These are phyloP conservation scores for Gryon sp. DNA, from an alignment of 1,140 invertebrate species.

Conservation along the genomic window DNA sequence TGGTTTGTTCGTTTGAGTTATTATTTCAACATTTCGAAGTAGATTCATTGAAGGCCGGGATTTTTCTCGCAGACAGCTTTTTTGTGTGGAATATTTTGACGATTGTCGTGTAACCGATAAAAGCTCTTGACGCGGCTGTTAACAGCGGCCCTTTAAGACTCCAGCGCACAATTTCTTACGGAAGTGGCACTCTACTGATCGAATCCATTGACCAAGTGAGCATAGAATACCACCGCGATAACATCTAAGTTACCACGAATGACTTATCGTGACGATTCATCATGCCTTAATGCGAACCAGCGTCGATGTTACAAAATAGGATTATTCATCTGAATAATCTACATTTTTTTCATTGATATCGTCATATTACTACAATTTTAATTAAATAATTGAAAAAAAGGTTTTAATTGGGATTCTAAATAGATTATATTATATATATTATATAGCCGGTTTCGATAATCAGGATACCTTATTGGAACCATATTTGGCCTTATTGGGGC, in stretches of 20 bases:
- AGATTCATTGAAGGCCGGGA: too few species aligned
- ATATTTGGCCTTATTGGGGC: too few species aligned
- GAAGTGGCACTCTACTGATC: conserved; percentile 42
- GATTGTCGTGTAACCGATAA: conserved; percentile 14
- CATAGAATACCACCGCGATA: conserved; percentile 18
- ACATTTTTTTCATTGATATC: too few species aligned
- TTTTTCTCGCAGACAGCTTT: too few species aligned
- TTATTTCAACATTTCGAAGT: too few species aligned
- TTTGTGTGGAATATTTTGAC: not conserved
- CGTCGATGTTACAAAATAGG: conserved; percentile 7
- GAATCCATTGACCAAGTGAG: conserved; percentile 33
- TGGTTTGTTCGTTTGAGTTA: too few species aligned
- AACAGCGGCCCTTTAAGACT: conserved; percentile 30
- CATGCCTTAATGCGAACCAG: conserved; percentile 14
- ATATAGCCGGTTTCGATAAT: too few species aligned
- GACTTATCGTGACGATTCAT: conserved; percentile 37
- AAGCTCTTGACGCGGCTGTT: conserved; percentile 22
- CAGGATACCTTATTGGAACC: too few species aligned
- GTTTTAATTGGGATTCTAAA: too few species aligned
- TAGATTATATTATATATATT: too few species aligned
- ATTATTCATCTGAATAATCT: conserved; percentile 33
- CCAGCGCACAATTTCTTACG: conserved; percentile 37
- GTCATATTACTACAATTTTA: too few species aligned
- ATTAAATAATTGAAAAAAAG: too few species aligned
- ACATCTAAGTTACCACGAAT: conserved; percentile 31